Conservation (phyloP, 2,797 vertebrate species). For the Bovichtus variegatus region DNA sequence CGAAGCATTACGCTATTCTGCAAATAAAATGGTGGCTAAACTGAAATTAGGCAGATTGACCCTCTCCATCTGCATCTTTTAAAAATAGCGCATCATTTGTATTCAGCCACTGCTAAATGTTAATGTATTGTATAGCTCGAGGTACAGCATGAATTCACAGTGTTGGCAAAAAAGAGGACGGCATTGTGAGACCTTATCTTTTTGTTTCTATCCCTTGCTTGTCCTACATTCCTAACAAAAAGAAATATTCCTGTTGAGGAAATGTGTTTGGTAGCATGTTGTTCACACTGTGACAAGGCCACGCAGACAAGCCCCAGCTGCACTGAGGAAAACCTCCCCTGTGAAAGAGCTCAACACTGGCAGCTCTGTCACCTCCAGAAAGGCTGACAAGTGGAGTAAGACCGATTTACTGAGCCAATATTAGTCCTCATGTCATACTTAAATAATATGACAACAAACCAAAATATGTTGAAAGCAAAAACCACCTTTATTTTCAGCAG, state of each 20-base stretch:
- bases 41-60: constrained; percentile 22
- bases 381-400: constrained; percentile 47
- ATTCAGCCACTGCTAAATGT: constrained; percentile 55
- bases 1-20: neutral
- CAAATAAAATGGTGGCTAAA: constrained; percentile 22
- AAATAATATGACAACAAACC: constrained; percentile 37
- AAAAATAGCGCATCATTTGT: constrained; percentile 47
- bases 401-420: constrained; percentile 41
- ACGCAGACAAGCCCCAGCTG: constrained; percentile 60
- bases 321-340: constrained; percentile 33
- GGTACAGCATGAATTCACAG: constrained; percentile 27
- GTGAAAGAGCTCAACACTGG: constrained; percentile 45
- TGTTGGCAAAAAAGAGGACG: constrained; percentile 24
- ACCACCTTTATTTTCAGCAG: constrained; percentile 45
- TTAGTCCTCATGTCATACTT: constrained; percentile 31
- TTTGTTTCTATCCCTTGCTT: constrained; percentile 31
- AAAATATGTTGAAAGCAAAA: constrained; percentile 31
- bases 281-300: constrained; percentile 59
- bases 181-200: constrained; percentile 40
- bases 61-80: constrained; percentile 32
- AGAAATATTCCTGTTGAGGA: constrained; percentile 34
- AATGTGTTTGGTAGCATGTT: constrained; percentile 49
- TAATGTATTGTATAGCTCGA: constrained; percentile 58
- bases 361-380: constrained; percentile 46
- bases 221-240: constrained; percentile 43